These are phyloP conservation scores for Zaprionus africanus DNA, from an alignment of 1,140 invertebrate genomes.

Conservation along the genomic window DNA sequence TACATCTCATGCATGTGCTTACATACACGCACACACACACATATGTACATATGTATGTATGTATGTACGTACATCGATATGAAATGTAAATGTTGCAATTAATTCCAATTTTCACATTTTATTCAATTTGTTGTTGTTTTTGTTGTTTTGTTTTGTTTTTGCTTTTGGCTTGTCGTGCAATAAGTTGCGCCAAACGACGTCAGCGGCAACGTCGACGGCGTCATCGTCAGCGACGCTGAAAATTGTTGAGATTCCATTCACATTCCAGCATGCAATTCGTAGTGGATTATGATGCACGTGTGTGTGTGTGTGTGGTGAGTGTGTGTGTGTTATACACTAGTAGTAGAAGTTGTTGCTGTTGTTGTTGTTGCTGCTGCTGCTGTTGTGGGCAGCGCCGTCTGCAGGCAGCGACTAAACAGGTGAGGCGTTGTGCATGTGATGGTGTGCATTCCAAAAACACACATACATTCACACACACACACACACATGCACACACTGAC, in stretches of 20 bases:
- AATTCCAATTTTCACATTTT: conserved; percentile 13
- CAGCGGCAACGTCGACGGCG: conserved; percentile 55
- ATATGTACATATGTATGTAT: not conserved
- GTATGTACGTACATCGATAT: conserved; percentile 3
- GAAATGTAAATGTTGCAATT: conserved; percentile 61
- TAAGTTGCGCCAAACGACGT: conserved; percentile 45
- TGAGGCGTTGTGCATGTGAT: conserved; percentile 71
- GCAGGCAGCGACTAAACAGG: conserved; percentile 75
- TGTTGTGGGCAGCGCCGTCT: conserved; percentile 51
- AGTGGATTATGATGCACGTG: conserved; percentile 57
- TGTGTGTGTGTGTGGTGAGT: not conserved
- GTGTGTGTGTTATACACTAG: conserved; percentile 8
- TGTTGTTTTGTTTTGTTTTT: conserved; percentile 24
- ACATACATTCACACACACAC: conserved; percentile 43
- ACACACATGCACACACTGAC: conserved; percentile 17
- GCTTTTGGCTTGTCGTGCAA: conserved; percentile 42
- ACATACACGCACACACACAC: conserved; percentile 12
- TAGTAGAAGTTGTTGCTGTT: conserved; percentile 35
- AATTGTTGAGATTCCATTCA: conserved; percentile 84
- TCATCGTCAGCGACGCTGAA: conserved; percentile 80
- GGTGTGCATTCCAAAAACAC: conserved; percentile 73
- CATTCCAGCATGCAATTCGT: conserved; percentile 84
- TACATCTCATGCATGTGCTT: conserved; percentile 24
- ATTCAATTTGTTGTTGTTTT: conserved; percentile 17
- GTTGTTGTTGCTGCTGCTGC: conserved; percentile 37